Percentiles rank a stretch among this genome's conserved stretches.
Conservation (phyloP, 2,113 vertebrate genomes). For the Laticauda laticaudata region DNA sequence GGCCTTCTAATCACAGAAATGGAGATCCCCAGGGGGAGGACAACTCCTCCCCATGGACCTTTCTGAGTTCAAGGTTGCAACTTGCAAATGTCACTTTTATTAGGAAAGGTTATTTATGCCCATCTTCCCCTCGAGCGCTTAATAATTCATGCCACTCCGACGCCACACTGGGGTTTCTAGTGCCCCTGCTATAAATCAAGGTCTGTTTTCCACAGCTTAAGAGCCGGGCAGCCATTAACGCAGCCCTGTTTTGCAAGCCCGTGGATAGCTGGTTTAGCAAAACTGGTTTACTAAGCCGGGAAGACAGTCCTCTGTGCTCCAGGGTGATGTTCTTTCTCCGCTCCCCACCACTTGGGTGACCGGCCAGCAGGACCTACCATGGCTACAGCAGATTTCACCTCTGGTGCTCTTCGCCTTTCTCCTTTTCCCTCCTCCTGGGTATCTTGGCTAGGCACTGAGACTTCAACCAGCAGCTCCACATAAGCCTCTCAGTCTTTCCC, state of each 20-base stretch:
- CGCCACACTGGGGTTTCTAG: constrained; percentile 66
- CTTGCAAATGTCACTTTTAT: constrained; percentile 69
- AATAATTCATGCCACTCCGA: constrained; percentile 77
- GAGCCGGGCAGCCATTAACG: constrained; percentile 41
- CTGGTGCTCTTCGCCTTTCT: constrained; percentile 65
- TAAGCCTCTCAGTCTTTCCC: constrained; percentile 82
- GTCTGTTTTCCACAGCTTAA: constrained; percentile 55
- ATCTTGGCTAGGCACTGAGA: constrained; percentile 80
- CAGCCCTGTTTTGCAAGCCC: constrained; percentile 53
- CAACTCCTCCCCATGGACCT: constrained; percentile 26
- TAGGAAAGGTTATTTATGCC: constrained; percentile 77
- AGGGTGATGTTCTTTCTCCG: no score
- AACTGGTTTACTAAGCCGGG: constrained; percentile 1
- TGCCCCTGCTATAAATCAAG: constrained; percentile 70
- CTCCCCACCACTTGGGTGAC: no score
- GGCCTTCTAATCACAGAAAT: neutral
- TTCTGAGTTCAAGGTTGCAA: constrained; percentile 59
- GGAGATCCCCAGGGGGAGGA: neutral
- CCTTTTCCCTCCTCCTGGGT: constrained; percentile 75
- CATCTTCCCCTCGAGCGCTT: constrained; percentile 61
- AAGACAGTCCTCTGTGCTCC: neutral
- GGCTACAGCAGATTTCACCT: constrained; percentile 71
- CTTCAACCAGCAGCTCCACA: constrained; percentile 83
- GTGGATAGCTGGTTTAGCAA: constrained; percentile 15
- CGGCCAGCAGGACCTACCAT: constrained; percentile 67